Conservation (phyloP, 2,797 vertebrate genomes). For the Sorex maritimensis region DNA sequence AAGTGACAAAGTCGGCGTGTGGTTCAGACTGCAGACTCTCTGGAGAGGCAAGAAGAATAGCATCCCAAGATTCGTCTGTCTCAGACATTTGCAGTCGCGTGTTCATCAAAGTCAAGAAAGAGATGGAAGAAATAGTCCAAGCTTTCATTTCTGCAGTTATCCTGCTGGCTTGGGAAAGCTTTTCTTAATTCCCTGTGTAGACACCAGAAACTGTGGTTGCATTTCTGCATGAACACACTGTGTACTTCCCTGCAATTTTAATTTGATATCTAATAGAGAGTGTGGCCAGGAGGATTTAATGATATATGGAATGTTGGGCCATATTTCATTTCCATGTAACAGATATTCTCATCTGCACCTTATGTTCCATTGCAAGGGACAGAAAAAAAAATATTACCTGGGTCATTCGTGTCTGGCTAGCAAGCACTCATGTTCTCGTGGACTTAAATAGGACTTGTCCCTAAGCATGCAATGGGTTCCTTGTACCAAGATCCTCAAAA, state of each 20-base stretch:
- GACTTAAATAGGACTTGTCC: slow-evolving; percentile 4
- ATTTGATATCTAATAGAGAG: slow-evolving; percentile 1
- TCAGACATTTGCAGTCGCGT: background rate
- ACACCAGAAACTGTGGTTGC: background rate
- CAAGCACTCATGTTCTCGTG: background rate
- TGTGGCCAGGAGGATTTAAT: background rate
- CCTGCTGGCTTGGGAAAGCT: background rate
- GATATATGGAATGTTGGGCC: background rate
- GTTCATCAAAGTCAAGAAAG: background rate
- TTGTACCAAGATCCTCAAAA: background rate
- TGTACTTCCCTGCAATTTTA: background rate
- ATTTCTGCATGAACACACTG: background rate
- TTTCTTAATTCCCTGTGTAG: background rate
- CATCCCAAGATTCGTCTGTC: too few relatives aligned
- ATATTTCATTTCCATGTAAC: slow-evolving; percentile 39
- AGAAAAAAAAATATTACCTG: slow-evolving; percentile 32
- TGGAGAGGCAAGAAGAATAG: background rate
- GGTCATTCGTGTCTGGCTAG: background rate
- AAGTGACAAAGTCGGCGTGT: background rate
- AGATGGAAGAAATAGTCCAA: background rate
- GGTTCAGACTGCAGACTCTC: background rate
- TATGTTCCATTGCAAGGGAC: slow-evolving; percentile 29
- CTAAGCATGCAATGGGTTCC: background rate
- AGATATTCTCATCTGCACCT: slow-evolving; percentile 40
- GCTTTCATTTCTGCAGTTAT: background rate